These are phyloP conservation scores for Lycia hirtaria DNA, from an alignment of 2,888 invertebrate species.

Conservation along the genomic window DNA sequence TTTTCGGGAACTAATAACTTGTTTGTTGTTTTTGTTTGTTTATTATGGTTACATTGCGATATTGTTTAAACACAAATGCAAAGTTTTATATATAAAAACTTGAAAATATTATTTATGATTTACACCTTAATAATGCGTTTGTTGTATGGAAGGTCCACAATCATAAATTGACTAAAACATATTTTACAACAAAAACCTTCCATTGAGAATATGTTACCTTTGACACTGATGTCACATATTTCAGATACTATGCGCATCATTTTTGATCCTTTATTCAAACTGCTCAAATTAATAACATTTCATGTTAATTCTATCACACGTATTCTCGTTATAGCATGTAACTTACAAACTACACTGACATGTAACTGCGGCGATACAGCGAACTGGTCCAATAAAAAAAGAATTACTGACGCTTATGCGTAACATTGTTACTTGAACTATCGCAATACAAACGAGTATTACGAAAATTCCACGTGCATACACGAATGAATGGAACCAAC, in stretches of 20 bases:
- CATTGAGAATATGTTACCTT: not conserved
- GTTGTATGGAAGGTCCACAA: too few relatives aligned
- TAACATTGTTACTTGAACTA: conserved; percentile 27
- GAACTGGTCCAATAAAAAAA: conserved; percentile 31
- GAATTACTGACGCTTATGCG: conserved; percentile 26
- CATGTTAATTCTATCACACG: conserved; percentile 18
- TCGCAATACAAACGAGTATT: conserved; percentile 28
- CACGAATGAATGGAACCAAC: conserved; percentile 32
- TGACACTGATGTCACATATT: not conserved
- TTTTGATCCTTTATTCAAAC: conserved; percentile 5
- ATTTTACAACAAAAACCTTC: not conserved
- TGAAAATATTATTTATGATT: too few relatives aligned
- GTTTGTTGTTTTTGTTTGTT: too few relatives aligned
- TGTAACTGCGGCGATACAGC: conserved; percentile 19
- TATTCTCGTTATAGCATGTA: conserved; percentile 14
- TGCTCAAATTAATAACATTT: not conserved
- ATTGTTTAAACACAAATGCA: too few relatives aligned
- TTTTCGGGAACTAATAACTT: too few relatives aligned
- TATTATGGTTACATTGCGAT: too few relatives aligned
- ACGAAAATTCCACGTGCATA: conserved; percentile 33
- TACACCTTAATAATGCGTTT: too few relatives aligned
- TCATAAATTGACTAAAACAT: not conserved
- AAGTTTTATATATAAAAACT: too few relatives aligned
- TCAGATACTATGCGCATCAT: not conserved
- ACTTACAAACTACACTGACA: conserved; percentile 2